Evolutionary conservation across 2,888 invertebrate species (phyloP).

Genomic region (Amiota minor): DNA sequence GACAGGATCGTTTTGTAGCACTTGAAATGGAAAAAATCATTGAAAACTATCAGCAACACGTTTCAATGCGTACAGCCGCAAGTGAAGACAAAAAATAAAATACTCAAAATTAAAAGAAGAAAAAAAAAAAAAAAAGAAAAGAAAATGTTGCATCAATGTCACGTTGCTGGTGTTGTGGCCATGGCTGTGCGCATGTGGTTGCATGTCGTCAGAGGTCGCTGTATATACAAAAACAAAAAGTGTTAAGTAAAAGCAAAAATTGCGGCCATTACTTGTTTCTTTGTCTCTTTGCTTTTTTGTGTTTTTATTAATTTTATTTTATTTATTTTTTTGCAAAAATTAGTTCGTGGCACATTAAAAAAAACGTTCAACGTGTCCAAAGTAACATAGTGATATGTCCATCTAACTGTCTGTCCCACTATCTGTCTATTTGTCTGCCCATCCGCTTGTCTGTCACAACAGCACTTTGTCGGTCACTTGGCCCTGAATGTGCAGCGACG

Average conservation of each 20-base stretch:
- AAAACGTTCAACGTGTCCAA: slow-evolving; percentile 7
- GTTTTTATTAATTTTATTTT: not conserved
- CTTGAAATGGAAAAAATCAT: slow-evolving; percentile 11
- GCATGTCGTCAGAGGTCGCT: slow-evolving; percentile 9
- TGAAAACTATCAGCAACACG: slow-evolving; percentile 25
- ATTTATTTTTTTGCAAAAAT: not conserved
- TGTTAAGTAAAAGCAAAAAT: slow-evolving; percentile 1
- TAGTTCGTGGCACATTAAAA: slow-evolving; percentile 28
- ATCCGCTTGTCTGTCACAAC: slow-evolving; percentile 4
- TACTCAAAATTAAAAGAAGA: too few species aligned
- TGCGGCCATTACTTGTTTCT: slow-evolving; percentile 18
- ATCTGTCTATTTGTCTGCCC: not conserved
- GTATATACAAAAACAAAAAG: not conserved
- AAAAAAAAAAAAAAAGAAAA: too few species aligned
- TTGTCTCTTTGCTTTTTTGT: too few species aligned
- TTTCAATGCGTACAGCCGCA: slow-evolving; percentile 12
- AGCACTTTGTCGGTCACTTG: slow-evolving; percentile 28
- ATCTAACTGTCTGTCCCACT: not conserved
- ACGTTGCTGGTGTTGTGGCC: slow-evolving; percentile 17
- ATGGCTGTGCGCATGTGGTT: not conserved
- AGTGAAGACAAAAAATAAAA: not conserved
- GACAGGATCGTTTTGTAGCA: not conserved
- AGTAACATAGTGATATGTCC: not conserved
- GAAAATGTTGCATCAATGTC: slow-evolving; percentile 23
- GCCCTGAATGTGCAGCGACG: slow-evolving; percentile 6